These are phyloP conservation scores for Ciconia maguari DNA, from an alignment of 2,113 vertebrate species.

Conservation along the genomic window DNA sequence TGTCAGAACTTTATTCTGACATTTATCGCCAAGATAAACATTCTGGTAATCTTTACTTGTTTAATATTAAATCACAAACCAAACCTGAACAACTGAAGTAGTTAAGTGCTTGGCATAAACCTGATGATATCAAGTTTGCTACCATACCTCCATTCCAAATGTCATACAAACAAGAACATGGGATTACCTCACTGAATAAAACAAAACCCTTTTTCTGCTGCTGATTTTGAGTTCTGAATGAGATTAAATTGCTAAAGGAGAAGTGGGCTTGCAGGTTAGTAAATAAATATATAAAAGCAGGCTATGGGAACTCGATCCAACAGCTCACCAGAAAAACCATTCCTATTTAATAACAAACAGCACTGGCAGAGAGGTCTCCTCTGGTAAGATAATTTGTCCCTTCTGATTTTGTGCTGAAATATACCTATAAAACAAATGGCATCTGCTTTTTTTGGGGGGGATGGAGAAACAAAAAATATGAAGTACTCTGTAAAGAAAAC, in stretches of 20 bases:
- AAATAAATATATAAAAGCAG: not conserved
- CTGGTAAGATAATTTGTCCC: not conserved
- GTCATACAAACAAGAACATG: not conserved
- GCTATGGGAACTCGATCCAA: not conserved
- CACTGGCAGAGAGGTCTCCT: not conserved
- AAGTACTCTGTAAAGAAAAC: not conserved
- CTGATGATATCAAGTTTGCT: not conserved
- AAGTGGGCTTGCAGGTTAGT: not conserved
- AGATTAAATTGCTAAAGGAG: not conserved
- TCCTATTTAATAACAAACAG: not conserved
- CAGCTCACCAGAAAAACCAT: not conserved
- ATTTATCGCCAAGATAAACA: not conserved
- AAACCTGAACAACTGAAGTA: not conserved
- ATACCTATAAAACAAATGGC: not conserved
- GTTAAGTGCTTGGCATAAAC: not conserved
- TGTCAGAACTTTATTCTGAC: not conserved
- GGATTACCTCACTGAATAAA: not conserved
- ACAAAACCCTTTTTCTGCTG: not conserved
- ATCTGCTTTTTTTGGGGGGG: not conserved
- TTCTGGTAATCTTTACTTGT: not conserved
- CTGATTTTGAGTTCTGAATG: not conserved
- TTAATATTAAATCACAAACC: not conserved
- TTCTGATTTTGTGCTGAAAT: not conserved
- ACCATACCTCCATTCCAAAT: not conserved
- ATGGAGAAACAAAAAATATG: not conserved